A percentile compares a stretch with the other conserved stretches of the same genome.
These are phyloP conservation scores for Caenorhabditis sp. DNA, from an alignment of 2,888 invertebrate genomes.

Conservation along the genomic window DNA sequence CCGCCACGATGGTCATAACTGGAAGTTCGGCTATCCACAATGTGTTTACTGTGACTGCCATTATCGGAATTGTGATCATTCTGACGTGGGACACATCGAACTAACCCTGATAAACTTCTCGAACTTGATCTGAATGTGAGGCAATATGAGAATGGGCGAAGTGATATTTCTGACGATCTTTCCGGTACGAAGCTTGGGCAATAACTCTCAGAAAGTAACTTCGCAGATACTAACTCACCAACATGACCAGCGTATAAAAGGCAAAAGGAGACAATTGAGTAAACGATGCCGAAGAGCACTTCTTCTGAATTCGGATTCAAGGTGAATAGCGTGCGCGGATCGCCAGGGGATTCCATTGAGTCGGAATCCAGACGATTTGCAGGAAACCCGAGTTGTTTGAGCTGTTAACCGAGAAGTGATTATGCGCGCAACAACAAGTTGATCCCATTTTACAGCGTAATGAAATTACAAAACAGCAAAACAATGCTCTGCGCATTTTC, in stretches of 20 bases:
- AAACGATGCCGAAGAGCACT: not conserved
- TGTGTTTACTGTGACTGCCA: constrained; percentile 41
- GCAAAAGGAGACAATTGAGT: not conserved
- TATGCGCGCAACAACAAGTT: too few relatives aligned
- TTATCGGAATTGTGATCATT: constrained; percentile 11
- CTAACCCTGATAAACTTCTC: constrained; percentile 30
- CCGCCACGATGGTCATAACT: constrained; percentile 40
- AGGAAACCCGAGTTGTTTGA: too few relatives aligned
- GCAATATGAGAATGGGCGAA: constrained; percentile 22
- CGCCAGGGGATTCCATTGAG: too few relatives aligned
- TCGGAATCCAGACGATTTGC: too few relatives aligned
- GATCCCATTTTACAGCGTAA: too few relatives aligned
- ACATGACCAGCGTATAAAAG: constrained; percentile 1
- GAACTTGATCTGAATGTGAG: not conserved
- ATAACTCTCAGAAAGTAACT: not conserved
- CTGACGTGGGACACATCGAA: not conserved
- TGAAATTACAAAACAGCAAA: too few relatives aligned
- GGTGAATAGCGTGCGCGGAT: not conserved
- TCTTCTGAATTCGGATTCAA: not conserved
- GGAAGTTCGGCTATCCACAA: constrained; percentile 52
- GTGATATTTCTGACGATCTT: constrained; percentile 10
- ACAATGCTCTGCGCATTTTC: too few relatives aligned
- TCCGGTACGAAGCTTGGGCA: constrained; percentile 12
- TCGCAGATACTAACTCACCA: constrained; percentile 4
- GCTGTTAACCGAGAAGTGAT: too few relatives aligned